Evolutionary conservation across 1,140 invertebrate genomes (phyloP).

Genomic region (Danaus plexippus): DNA sequence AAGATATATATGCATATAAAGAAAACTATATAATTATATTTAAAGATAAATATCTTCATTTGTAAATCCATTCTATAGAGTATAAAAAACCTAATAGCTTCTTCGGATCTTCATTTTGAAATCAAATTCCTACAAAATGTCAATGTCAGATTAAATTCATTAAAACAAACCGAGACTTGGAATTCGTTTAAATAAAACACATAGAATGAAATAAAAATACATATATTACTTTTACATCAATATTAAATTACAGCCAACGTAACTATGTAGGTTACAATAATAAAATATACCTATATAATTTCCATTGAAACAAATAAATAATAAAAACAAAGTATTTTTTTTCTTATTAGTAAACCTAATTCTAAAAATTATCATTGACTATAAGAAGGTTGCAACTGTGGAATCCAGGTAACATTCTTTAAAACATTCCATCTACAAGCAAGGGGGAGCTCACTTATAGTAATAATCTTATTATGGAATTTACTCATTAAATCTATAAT

Average conservation of each 20-base stretch:
- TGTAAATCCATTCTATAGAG: too few relatives aligned
- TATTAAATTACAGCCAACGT: conserved; percentile 71
- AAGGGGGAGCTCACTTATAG: conserved; percentile 64
- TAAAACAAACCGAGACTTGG: too few relatives aligned
- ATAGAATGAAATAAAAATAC: conserved; percentile 67
- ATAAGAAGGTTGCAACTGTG: conserved; percentile 57
- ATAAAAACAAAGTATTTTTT: conserved; percentile 68
- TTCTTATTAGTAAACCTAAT: conserved; percentile 66
- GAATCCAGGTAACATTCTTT: conserved; percentile 64
- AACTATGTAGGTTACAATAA: conserved; percentile 69
- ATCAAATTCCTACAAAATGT: too few relatives aligned
- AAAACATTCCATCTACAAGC: conserved; percentile 67
- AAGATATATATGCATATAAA: too few relatives aligned
- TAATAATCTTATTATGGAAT: conserved; percentile 61
- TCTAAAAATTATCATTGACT: conserved; percentile 69
- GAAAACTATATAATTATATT: too few relatives aligned
- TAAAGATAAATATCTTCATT: too few relatives aligned
- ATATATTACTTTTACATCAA: conserved; percentile 71
- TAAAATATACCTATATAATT: conserved; percentile 72
- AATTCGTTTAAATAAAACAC: conserved; percentile 29
- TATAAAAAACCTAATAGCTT: too few relatives aligned
- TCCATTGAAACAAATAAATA: conserved; percentile 70
- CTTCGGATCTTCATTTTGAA: too few relatives aligned
- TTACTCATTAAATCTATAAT: conserved; percentile 63
- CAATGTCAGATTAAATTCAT: too few relatives aligned